Percentiles rank a stretch among this genome's conserved stretches.
These are phyloP conservation scores for Gnathonemus longibarbis DNA, from an alignment of 2,113 vertebrate genomes.

Conservation along the genomic window DNA sequence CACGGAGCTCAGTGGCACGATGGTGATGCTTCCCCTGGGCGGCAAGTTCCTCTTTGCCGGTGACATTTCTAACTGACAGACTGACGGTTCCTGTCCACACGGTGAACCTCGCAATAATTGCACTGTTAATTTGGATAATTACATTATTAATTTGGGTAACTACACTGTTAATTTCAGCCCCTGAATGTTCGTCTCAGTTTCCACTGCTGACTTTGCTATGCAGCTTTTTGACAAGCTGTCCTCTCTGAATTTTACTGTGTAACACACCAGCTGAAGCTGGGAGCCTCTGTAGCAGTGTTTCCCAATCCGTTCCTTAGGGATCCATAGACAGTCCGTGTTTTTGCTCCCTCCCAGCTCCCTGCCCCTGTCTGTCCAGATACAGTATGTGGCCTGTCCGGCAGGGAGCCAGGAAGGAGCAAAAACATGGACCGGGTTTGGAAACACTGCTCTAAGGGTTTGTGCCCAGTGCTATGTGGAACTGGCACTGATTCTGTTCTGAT, in stretches of 20 bases:
- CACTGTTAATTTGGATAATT: not conserved
- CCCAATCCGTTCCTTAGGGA: not conserved
- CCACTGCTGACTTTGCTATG: not conserved
- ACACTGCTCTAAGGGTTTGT: not conserved
- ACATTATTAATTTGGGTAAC: not conserved
- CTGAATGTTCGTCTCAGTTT: not conserved
- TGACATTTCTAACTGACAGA: not conserved
- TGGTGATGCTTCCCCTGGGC: not conserved
- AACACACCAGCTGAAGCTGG: not conserved
- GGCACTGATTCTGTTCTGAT: not conserved
- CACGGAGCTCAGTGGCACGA: not conserved
- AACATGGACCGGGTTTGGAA: not conserved
- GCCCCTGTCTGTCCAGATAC: no score
- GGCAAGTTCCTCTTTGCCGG: not conserved
- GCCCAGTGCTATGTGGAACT: not conserved
- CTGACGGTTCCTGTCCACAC: not conserved
- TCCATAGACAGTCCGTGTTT: not conserved
- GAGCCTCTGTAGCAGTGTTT: not conserved
- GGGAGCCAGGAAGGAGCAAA: not conserved
- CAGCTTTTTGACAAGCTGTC: not conserved
- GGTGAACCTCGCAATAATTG: not conserved
- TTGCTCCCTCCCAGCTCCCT: not conserved
- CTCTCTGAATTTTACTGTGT: not conserved
- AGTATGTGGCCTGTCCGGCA: not conserved
- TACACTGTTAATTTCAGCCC: not conserved